Conservation (phyloP, 2,113 vertebrate genomes). For the Hippolais icterina region DNA sequence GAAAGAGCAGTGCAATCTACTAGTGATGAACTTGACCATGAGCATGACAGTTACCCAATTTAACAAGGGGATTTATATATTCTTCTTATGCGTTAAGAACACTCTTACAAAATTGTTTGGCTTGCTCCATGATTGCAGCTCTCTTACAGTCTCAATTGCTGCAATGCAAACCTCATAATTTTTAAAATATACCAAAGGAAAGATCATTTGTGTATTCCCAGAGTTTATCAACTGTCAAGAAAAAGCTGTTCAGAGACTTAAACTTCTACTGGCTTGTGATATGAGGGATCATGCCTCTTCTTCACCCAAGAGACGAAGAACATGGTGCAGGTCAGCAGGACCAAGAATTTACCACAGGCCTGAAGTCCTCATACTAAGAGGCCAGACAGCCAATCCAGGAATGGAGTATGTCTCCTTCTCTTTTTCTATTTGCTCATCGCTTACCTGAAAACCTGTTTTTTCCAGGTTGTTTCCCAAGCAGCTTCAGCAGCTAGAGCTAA, state of each 20-base stretch:
- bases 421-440: not conserved
- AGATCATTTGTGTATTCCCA: not conserved
- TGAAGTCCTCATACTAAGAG: not conserved
- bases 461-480: not conserved
- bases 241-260: not conserved
- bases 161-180: not conserved
- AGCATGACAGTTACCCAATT: not conserved
- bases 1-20: not conserved
- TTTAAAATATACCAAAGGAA: not conserved
- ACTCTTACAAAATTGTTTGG: not conserved
- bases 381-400: not conserved
- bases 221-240: not conserved
- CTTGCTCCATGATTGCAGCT: not conserved
- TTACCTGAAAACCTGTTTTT: not conserved
- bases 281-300: not conserved
- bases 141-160: not conserved
- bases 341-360: not conserved
- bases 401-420: not conserved
- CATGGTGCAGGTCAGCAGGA: not conserved
- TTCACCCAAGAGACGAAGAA: not conserved
- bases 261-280: not conserved
- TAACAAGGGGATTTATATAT: not conserved
- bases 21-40: not conserved
- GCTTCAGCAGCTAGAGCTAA: not conserved
- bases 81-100: not conserved